Evolutionary conservation across 2,888 invertebrate species (phyloP).

Genomic region (Nemotelus pantherinus): DNA sequence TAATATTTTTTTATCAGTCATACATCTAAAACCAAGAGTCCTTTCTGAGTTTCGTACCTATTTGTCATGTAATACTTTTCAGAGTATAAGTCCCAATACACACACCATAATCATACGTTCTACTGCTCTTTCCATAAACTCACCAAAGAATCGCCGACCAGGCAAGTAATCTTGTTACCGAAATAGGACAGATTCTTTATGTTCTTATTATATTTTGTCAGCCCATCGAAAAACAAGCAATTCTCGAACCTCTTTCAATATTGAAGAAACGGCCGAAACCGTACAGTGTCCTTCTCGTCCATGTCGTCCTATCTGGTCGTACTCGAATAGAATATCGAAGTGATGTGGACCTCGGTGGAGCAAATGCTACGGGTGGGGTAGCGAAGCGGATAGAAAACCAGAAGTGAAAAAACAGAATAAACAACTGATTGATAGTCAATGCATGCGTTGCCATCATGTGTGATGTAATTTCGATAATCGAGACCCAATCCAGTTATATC

Average conservation of each 20-base stretch:
- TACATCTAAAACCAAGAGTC: background rate
- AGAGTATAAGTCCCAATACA: too few species aligned
- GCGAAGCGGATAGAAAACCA: background rate
- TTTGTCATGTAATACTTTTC: background rate
- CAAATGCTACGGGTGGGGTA: too few species aligned
- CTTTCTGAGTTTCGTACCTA: background rate
- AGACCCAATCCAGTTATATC: conserved; percentile 42
- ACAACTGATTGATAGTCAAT: conserved; percentile 48
- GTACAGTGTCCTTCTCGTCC: background rate
- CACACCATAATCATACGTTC: too few species aligned
- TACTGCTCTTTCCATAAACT: too few species aligned
- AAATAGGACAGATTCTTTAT: conserved; percentile 42
- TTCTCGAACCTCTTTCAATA: background rate
- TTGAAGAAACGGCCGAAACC: background rate
- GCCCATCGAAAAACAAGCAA: conserved; percentile 31
- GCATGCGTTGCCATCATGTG: conserved; percentile 48
- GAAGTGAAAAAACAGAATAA: conserved; percentile 14
- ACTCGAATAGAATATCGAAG: conserved; percentile 6
- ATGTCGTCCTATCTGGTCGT: background rate
- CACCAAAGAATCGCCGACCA: conserved; percentile 36
- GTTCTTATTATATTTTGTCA: conserved; percentile 41
- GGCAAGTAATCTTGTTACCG: conserved; percentile 42
- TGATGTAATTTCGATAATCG: conserved; percentile 51
- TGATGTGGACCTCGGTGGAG: too few species aligned
- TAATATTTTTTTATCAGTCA: conserved; percentile 4